Evolutionary conservation across 2,888 invertebrate species (phyloP), one percentile per base, ranked within the genome.

Genomic region (Acanthoscelides obtectus): DNA sequence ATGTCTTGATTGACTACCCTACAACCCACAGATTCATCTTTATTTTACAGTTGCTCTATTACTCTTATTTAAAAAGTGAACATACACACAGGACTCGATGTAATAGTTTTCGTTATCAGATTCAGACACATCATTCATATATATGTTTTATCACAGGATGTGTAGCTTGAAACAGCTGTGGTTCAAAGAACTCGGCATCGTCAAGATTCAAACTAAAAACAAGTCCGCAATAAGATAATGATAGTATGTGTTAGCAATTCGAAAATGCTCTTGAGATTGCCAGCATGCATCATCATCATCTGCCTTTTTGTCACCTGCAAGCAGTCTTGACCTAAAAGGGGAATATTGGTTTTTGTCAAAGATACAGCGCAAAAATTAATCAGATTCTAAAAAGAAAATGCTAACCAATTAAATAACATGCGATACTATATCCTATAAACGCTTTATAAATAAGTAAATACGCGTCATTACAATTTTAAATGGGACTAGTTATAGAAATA

Each of bases 401-500:
- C 66, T 4, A 5, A 66, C 66, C 66, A 66, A 22, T 66, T 66
- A 66, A 66, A 66, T 66, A 66, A 66, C 22, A 66, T 66, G 66
- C 66, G 66, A 66, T 66, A 19, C 66, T 66, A 12, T 22, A 66
- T 66, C 5, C 66, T 20, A 66, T 21, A 66, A 20, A 20, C 66
- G 20, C 66, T 66, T 66, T 19, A 66, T 66, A 66, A 66, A 20
- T 66, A 66, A 66, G 20, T 45, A 45, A 45, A 66, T 22, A 20
- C 66, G 8, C 22, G 20, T 66, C 20, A 66, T 66, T 66, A 66
- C 66, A 66, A 66, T 66, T 66, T 66, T 8, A 66, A 66, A 66
- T 66, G 8, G 8, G 22, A 66, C 66, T 66, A 66, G 66, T 66
- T 66, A 66, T 22, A 66, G 66, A 66, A 66, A 66, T 66, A 66